Evolutionary conservation across 2,797 vertebrate species (phyloP), one percentile per base, ranked within the genome.

Genomic region (Rhinophrynus dorsalis): DNA sequence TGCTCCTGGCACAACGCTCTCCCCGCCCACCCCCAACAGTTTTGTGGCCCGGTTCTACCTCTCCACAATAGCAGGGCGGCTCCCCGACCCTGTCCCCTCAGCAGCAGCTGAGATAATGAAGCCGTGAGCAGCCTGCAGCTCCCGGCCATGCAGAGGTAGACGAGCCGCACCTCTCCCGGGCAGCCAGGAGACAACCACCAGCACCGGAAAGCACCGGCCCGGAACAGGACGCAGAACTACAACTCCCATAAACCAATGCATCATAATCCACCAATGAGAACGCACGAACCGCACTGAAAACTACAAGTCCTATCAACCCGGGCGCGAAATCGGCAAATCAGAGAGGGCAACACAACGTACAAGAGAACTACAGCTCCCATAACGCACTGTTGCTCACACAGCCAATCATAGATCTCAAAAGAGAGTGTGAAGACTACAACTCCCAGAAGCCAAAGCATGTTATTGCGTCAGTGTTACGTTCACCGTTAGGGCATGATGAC

Each of bases 101-200:
- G 55, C 57, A 73, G 26, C 44, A 60, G 65, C 65, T 73, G 70
- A 32, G 56, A 32, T 66, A 66, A 30, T 1, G 69, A 66, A 62
- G 69, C 35, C 62, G 20, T 69, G 63, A 67, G 55, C 57, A 45
- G 15, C 38, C 51, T 64, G 44, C 20, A 60, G 68, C 52, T 47
- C 60, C 21, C 63, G 15, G 60, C 69, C 67, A 61, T 59, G 66
- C 35, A 65, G 65, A 65, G 71, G 42, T 21, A 30, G 57, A 15
- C 15, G 13, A 40, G 48, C 37, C 26, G 15, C 38, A 42, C 8
- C 20, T 8, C 50, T 47, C 40, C 67, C 21, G 37, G 26, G 37
- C 32, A 23, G 7, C 11, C 23, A 55, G 58, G 20, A 42, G 42
- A 12, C 40, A 57, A 24, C n/a, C 20, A 47, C 20, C 45, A 61